phyloP scores from a whole-genome alignment of 2,888 invertebrate species.

The Bellardia bayeri region DNA sequence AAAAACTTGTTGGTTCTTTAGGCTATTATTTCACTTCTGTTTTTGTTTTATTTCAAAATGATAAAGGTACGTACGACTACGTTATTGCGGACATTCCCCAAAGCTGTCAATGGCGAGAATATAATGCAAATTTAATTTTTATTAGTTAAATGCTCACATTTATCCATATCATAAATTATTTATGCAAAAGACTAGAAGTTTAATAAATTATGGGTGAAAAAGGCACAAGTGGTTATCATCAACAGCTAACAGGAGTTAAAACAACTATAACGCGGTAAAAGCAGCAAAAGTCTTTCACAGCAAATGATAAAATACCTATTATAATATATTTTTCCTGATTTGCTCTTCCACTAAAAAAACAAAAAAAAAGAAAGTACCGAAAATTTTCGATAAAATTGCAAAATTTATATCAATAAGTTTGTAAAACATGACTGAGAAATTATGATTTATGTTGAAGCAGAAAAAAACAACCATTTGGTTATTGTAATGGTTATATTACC shows the following conservation, averaged over 20 bases:
- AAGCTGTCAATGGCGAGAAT: slow-evolving; percentile 14
- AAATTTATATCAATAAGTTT: slow-evolving; percentile 73
- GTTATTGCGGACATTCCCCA: neutral
- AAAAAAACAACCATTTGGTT: slow-evolving; percentile 48
- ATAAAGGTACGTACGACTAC: neutral
- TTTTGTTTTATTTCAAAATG: neutral
- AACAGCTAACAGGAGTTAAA: slow-evolving; percentile 38
- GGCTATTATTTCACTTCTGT: neutral
- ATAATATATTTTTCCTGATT: neutral
- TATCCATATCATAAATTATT: slow-evolving; percentile 62
- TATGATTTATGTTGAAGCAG: slow-evolving; percentile 65
- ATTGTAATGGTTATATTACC: slow-evolving; percentile 37
- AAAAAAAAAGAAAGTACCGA: slow-evolving; percentile 30
- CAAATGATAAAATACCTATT: neutral
- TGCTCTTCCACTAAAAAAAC: neutral
- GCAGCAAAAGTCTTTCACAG: slow-evolving; percentile 1
- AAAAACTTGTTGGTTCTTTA: neutral
- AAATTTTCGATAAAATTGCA: slow-evolving; percentile 47
- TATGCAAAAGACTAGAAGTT: slow-evolving; percentile 52
- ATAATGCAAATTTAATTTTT: slow-evolving; percentile 53
- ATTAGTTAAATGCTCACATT: slow-evolving; percentile 55
- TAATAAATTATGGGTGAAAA: slow-evolving; percentile 64
- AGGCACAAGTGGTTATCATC: slow-evolving; percentile 66
- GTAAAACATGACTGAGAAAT: slow-evolving; percentile 71
- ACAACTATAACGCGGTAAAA: neutral